These are phyloP conservation scores for Vidua macroura DNA, from an alignment of 2,113 vertebrate genomes.

Conservation along the genomic window DNA sequence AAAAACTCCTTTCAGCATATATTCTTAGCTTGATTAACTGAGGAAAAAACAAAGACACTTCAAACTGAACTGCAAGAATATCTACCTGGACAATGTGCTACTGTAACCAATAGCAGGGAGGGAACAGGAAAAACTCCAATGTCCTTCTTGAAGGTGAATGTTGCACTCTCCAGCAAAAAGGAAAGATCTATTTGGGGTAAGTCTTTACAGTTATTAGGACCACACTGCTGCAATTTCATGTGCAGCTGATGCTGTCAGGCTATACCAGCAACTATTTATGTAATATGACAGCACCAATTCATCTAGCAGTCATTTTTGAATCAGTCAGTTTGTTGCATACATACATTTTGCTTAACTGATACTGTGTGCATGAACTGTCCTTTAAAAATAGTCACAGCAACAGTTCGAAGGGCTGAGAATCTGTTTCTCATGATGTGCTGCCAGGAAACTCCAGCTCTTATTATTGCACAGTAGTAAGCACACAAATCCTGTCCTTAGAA, in stretches of 20 bases:
- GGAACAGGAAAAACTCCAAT: not conserved
- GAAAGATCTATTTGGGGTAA: not conserved
- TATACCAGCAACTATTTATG: not conserved
- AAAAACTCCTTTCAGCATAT: not conserved
- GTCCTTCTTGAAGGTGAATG: not conserved
- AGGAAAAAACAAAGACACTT: not conserved
- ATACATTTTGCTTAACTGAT: not conserved
- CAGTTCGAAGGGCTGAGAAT: not conserved
- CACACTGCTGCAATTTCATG: not conserved
- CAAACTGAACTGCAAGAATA: not conserved
- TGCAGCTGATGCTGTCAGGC: not conserved
- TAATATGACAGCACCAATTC: fast-evolving
- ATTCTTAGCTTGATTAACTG: not conserved
- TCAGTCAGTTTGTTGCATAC: not conserved
- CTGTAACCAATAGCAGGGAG: not conserved
- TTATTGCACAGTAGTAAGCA: not conserved
- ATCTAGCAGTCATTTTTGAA: not conserved
- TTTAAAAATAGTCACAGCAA: not conserved
- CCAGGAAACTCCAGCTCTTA: not conserved
- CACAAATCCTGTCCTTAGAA: not conserved
- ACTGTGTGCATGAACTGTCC: not conserved
- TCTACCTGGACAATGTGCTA: not conserved
- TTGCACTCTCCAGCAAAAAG: not conserved
- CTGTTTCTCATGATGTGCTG: not conserved
- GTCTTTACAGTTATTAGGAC: not conserved